A percentile compares a stretch with the other conserved stretches of the same genome.
Conservation (phyloP, 2,888 invertebrate genomes). For the Invenusta paracnida region DNA sequence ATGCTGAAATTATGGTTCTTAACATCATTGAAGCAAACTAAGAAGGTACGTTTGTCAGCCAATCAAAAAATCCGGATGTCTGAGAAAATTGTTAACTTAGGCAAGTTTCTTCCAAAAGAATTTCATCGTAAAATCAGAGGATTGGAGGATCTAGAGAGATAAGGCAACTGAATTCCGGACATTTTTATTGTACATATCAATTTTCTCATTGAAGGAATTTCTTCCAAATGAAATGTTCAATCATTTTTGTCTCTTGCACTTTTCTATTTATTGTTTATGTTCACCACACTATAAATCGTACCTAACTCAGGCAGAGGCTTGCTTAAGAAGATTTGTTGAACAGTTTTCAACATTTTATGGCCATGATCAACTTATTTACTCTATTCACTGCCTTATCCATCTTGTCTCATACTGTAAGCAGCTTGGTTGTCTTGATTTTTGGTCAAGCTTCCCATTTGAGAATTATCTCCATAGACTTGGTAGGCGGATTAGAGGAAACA, state of each 20-base stretch:
- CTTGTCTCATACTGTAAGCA: neutral
- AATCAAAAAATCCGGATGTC: neutral
- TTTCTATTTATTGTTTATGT: constrained; percentile 5
- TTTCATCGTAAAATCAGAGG: neutral
- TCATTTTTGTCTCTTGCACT: constrained; percentile 22
- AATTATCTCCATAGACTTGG: neutral
- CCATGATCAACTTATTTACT: neutral
- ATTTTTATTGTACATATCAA: neutral
- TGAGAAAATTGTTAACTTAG: neutral
- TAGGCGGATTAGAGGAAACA: neutral
- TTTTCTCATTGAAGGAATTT: neutral
- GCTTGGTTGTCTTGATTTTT: constrained; percentile 8
- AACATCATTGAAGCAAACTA: neutral
- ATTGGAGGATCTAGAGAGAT: neutral
- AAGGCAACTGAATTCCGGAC: constrained; percentile 19
- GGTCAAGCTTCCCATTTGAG: neutral
- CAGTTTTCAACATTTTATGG: neutral
- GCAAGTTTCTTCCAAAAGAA: neutral
- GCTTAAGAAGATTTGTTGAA: neutral
- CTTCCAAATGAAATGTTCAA: neutral
- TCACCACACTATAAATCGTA: neutral
- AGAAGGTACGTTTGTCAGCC: neutral
- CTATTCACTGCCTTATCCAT: neutral
- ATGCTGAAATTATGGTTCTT: constrained; percentile 1
- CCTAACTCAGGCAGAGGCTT: neutral